These are phyloP conservation scores for Montifringilla adamsi DNA, from an alignment of 2,113 vertebrate genomes.

Conservation along the genomic window DNA sequence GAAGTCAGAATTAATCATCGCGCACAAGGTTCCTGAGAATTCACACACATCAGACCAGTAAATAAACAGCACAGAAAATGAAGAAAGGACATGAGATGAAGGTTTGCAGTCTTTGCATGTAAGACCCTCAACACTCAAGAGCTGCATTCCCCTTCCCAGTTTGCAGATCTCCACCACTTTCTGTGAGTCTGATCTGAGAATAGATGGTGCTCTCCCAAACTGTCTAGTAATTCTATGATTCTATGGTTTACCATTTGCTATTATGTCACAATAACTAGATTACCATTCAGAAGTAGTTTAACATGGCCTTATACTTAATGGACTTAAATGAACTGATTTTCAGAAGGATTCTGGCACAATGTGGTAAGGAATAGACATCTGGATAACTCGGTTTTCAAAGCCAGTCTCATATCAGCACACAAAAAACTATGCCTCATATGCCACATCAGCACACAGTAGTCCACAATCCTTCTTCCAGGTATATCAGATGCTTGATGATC, in stretches of 20 bases:
- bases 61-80: neutral
- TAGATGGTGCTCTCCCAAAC: neutral
- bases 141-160: neutral
- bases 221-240: neutral
- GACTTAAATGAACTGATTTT: neutral
- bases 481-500: neutral
- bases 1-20: neutral
- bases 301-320: neutral
- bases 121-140: neutral
- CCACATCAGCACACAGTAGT: neutral
- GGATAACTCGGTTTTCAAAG: neutral
- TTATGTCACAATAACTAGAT: neutral
- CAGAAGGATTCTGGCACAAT: neutral
- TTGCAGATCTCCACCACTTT: neutral
- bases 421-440: neutral
- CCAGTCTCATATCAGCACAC: neutral
- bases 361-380: neutral
- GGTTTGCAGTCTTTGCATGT: neutral
- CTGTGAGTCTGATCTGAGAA: neutral
- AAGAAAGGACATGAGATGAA: neutral
- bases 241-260: neutral
- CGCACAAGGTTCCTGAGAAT: neutral
- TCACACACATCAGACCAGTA: neutral
- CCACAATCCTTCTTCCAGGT: neutral
- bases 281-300: neutral